phyloP scores from a whole-genome alignment of 2,888 invertebrate species.

The Chrysomela aeneicollis region DNA sequence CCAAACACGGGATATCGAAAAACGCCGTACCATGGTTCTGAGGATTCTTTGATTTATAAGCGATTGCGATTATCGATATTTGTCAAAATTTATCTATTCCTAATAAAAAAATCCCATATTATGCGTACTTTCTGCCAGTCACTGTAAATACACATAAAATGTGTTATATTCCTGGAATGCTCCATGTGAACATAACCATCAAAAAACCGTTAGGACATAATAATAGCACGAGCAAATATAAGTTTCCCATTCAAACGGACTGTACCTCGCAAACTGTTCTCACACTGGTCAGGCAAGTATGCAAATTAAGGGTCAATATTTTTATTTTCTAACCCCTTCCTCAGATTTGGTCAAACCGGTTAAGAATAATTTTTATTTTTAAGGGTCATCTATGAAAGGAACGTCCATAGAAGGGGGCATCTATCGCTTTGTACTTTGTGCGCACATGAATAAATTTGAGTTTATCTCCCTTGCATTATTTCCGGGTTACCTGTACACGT shows the following conservation, averaged over 20 bases:
- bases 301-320: slow-evolving; percentile 59
- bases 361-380: slow-evolving; percentile 53
- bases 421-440: slow-evolving; percentile 29
- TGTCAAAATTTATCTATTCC: too few relatives aligned
- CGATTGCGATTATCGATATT: too few relatives aligned
- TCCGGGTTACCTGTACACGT: neutral
- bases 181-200: slow-evolving; percentile 20
- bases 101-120: too few relatives aligned
- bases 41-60: too few relatives aligned
- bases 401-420: slow-evolving; percentile 38
- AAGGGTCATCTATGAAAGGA: slow-evolving; percentile 44
- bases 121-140: too few relatives aligned
- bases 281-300: slow-evolving; percentile 58
- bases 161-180: too few relatives aligned
- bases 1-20: too few relatives aligned
- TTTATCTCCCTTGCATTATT: slow-evolving; percentile 4
- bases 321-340: slow-evolving; percentile 50
- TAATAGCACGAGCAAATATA: slow-evolving; percentile 23
- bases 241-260: slow-evolving; percentile 25
- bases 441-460: neutral
- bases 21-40: too few relatives aligned
- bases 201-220: slow-evolving; percentile 35
- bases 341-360: slow-evolving; percentile 55
- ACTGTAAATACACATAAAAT: too few relatives aligned
- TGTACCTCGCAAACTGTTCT: slow-evolving; percentile 35